Conservation (phyloP, 2,113 vertebrate species). For the Neogale vison region DNA sequence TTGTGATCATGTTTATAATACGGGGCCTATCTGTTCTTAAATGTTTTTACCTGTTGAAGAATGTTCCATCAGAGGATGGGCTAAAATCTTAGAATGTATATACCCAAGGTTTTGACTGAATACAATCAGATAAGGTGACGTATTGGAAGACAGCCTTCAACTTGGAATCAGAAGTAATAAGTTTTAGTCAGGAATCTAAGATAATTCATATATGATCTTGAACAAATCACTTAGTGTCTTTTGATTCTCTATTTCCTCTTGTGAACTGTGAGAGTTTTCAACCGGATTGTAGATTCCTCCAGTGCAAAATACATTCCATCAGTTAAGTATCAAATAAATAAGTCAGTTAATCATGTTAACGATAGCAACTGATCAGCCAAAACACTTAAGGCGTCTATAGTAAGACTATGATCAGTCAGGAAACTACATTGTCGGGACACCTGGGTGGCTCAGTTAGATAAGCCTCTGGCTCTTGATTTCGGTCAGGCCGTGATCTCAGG, state of each 20-base stretch:
- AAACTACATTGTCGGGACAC: not conserved
- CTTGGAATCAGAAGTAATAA: not conserved
- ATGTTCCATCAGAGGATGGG: not conserved
- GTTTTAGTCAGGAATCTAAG: not conserved
- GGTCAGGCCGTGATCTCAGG: not conserved
- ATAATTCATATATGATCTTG: not conserved
- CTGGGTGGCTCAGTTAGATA: not conserved
- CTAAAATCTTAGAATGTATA: slow-evolving; percentile 35
- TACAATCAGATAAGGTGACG: not conserved
- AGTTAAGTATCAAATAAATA: not conserved
- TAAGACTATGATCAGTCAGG: not conserved
- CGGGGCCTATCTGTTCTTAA: slow-evolving; percentile 60
- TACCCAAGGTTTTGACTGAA: not conserved
- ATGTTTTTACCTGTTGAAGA: slow-evolving; percentile 65
- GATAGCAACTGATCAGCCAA: not conserved
- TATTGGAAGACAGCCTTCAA: not conserved
- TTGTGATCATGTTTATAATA: slow-evolving; percentile 60
- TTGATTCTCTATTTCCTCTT: not conserved
- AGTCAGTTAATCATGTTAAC: slow-evolving; percentile 9
- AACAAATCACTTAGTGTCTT: not conserved
- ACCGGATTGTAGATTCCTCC: not conserved
- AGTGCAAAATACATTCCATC: not conserved
- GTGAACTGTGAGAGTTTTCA: not conserved
- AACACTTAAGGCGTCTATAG: slow-evolving; percentile 7
- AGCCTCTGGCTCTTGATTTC: not conserved